Evolutionary conservation across 2,888 invertebrate genomes (phyloP).

Genomic region (Drosophila engyochracea): DNA sequence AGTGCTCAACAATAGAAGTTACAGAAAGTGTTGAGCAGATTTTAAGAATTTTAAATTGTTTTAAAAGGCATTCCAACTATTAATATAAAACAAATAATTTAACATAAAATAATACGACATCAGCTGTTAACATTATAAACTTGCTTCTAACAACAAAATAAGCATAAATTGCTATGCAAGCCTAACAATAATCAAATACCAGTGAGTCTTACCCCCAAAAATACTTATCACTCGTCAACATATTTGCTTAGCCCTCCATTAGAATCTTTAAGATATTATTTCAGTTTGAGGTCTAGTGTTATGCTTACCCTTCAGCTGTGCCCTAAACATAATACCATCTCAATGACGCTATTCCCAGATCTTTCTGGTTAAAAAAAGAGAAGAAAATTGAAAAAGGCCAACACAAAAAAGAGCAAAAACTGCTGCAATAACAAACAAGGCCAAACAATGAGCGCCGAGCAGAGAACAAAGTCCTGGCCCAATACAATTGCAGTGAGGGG

Average conservation of each 20-base stretch:
- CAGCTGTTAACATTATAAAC: neutral
- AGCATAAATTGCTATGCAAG: neutral
- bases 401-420: conserved; percentile 28
- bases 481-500: conserved; percentile 30
- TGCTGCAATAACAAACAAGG: conserved; percentile 77
- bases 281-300: conserved; percentile 32
- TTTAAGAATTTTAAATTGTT: neutral
- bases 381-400: conserved; percentile 10
- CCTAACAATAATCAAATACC: neutral
- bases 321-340: conserved; percentile 10
- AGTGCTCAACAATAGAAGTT: neutral
- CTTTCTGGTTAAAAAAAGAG: conserved; percentile 16
- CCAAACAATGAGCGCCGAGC: conserved; percentile 39
- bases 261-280: conserved; percentile 34
- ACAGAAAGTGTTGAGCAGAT: neutral
- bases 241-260: conserved; percentile 20
- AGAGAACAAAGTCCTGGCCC: conserved; percentile 36
- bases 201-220: neutral
- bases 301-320: conserved; percentile 16
- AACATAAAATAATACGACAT: neutral
- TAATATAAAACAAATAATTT: too few relatives aligned
- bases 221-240: neutral
- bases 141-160: neutral
- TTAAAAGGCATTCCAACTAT: too few relatives aligned
- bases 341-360: conserved; percentile 21